These are phyloP conservation scores for Microchirus variegatus DNA, from an alignment of 2,797 vertebrate species.

Conservation along the genomic window DNA sequence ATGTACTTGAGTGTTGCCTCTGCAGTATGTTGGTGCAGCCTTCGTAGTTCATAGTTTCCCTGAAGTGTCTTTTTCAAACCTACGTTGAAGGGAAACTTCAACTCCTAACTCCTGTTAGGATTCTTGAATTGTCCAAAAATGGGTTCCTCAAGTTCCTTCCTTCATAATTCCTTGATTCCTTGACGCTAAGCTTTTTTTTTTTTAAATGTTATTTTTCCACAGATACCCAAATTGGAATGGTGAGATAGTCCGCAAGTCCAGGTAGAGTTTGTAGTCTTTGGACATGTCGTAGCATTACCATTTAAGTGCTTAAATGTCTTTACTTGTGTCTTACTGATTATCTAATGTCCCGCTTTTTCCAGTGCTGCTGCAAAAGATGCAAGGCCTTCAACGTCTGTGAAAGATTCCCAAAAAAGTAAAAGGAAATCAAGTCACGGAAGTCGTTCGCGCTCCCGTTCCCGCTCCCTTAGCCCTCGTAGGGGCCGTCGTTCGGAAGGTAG, in stretches of 20 bases:
- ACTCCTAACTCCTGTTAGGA: neutral
- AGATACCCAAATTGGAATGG: slow-evolving; percentile 93
- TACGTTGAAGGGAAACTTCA: neutral
- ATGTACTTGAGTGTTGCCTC: no score
- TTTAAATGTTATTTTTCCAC: slow-evolving; percentile 1
- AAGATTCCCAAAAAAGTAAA: slow-evolving; percentile 3
- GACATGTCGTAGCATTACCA: neutral
- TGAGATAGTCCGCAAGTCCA: slow-evolving; percentile 76
- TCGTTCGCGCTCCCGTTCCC: slow-evolving; percentile 45
- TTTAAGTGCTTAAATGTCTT: no score
- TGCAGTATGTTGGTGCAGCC: no score
- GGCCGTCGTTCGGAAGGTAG: slow-evolving; percentile 70
- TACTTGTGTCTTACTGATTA: no score
- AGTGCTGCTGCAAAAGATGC: slow-evolving; percentile 26
- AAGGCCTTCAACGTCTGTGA: slow-evolving; percentile 8
- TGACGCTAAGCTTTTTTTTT: no score
- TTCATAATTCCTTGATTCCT: no score
- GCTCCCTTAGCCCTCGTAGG: slow-evolving; percentile 76
- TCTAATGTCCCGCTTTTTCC: neutral
- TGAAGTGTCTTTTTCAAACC: neutral
- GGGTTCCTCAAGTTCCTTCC: no score
- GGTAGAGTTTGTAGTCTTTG: slow-evolving; percentile 70
- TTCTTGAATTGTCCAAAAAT: neutral
- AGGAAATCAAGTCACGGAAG: neutral
- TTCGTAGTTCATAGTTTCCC: neutral